phyloP scores from a whole-genome alignment of 2,888 invertebrate species.

The Melanostoma mellinum region DNA sequence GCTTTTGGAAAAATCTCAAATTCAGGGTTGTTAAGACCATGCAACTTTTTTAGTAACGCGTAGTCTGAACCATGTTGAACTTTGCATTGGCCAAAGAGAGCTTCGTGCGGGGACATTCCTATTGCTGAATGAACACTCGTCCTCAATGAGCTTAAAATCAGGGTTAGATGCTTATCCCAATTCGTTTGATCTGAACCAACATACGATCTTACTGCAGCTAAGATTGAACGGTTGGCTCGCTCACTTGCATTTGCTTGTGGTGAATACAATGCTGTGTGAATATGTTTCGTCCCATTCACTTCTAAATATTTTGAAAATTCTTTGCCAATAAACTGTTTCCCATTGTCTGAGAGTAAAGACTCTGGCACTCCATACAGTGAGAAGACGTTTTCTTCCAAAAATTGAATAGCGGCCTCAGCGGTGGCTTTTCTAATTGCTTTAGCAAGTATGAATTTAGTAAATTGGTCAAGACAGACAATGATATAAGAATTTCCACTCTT shows the following conservation, averaged over 20 bases:
- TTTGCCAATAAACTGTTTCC: no score
- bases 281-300: background rate
- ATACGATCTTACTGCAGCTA: conserved; percentile 6
- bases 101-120: conserved; percentile 25
- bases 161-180: background rate
- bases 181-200: background rate
- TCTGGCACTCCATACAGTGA: no score
- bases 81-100: conserved; percentile 20
- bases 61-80: conserved; percentile 4
- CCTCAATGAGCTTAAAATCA: background rate
- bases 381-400: no score
- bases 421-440: no score
- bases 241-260: conserved; percentile 17
- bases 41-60: background rate
- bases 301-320: background rate
- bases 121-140: conserved; percentile 20
- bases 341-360: no score
- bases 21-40: conserved; percentile 19
- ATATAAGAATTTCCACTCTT: background rate
- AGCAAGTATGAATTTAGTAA: no score
- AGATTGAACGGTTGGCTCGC: conserved; percentile 3
- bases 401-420: no score
- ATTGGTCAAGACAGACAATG: no score
- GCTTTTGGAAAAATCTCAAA: conserved; percentile 10
- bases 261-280: conserved; percentile 6